Evolutionary conservation across 2,888 invertebrate species (phyloP).

Genomic region (Deilephila porcellus): DNA sequence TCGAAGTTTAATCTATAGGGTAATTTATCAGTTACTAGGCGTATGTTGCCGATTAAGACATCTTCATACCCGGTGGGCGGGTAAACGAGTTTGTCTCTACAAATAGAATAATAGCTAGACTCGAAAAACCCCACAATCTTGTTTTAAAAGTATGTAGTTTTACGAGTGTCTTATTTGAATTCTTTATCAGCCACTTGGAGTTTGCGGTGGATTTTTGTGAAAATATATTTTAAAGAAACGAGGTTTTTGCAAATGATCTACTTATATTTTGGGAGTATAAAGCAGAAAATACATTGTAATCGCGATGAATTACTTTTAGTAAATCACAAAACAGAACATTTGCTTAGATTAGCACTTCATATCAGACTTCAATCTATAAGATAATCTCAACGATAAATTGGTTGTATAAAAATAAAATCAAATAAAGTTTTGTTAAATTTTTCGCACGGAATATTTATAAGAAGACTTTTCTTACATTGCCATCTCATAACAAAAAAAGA

Average conservation of each 20-base stretch:
- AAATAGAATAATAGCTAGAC: slow-evolving; percentile 26
- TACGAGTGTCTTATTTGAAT: slow-evolving; percentile 12
- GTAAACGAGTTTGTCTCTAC: slow-evolving; percentile 22
- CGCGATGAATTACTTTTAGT: neutral
- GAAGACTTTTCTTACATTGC: too few relatives aligned
- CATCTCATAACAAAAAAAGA: too few relatives aligned
- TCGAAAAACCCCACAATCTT: slow-evolving; percentile 8
- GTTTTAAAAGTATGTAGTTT: slow-evolving; percentile 25
- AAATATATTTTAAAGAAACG: neutral
- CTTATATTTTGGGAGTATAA: neutral
- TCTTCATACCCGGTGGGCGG: slow-evolving; percentile 10
- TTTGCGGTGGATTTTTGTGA: neutral
- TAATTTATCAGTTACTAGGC: slow-evolving; percentile 14
- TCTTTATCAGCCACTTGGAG: slow-evolving; percentile 7
- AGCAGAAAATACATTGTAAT: neutral
- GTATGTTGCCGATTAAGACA: slow-evolving; percentile 24
- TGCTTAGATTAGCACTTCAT: too few relatives aligned
- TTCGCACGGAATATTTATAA: too few relatives aligned
- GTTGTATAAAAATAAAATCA: neutral
- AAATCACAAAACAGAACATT: neutral
- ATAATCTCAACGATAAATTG: too few relatives aligned
- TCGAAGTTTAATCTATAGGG: neutral
- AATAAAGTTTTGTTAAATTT: neutral
- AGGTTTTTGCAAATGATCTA: neutral
- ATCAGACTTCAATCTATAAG: too few relatives aligned